Evolutionary conservation across 2,888 invertebrate species (phyloP).

Genomic region (Steinernema scapterisci): DNA sequence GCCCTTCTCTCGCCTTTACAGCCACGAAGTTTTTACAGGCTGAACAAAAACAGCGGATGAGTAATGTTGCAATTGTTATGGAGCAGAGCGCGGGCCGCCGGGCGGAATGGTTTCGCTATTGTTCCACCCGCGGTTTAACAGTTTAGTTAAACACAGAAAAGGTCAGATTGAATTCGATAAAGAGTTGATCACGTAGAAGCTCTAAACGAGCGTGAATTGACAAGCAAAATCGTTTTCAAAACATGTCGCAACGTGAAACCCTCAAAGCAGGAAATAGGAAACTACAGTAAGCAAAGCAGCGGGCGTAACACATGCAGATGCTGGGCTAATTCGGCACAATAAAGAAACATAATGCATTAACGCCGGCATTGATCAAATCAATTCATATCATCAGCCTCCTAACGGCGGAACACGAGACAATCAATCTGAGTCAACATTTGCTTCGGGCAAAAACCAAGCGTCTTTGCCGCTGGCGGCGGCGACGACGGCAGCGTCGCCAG

Average conservation of each 20-base stretch:
- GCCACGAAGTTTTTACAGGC: constrained; percentile 8
- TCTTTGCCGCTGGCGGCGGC: background rate
- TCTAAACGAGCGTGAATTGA: no score
- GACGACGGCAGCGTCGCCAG: background rate
- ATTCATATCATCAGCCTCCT: constrained; percentile 1
- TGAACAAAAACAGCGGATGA: background rate
- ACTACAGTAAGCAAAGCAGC: background rate
- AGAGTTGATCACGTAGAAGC: no score
- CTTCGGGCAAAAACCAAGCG: constrained; percentile 20
- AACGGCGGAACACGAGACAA: constrained; percentile 19
- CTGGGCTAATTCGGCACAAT: no score
- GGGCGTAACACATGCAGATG: no score
- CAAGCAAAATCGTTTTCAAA: no score
- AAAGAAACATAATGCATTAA: no score
- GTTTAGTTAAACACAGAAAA: no score
- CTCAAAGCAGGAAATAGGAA: background rate
- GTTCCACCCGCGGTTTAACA: no score
- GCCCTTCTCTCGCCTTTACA: background rate
- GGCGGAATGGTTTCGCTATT: no score
- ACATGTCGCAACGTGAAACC: background rate
- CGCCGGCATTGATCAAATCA: background rate
- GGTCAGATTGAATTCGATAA: no score
- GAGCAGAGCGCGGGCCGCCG: background rate
- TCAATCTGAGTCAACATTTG: constrained; percentile 31
- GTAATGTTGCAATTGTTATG: background rate